Percentiles rank a stretch among this genome's conserved stretches.
phyloP scores from a whole-genome alignment of 2,113 vertebrate species.

The Caretta caretta region DNA sequence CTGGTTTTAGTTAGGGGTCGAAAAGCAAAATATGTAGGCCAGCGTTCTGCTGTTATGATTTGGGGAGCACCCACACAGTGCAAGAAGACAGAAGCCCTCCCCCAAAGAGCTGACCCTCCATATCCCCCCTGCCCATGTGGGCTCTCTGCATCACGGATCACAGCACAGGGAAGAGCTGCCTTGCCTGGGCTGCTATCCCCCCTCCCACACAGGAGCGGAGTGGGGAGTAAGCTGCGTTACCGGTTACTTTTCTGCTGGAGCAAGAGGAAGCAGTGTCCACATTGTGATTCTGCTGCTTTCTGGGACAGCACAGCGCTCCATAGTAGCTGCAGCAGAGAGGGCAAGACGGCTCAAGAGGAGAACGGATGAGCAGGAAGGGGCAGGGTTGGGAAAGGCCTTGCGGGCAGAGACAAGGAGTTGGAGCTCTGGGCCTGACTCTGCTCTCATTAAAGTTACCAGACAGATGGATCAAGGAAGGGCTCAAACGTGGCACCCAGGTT shows the following conservation, averaged over 20 bases:
- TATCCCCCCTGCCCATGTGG: background rate
- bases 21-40: too few relatives aligned
- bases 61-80: too few relatives aligned
- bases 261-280: background rate
- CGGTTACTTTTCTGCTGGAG: background rate
- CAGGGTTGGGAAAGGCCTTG: background rate
- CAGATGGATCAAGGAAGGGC: background rate
- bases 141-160: background rate
- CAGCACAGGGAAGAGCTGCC: background rate
- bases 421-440: background rate
- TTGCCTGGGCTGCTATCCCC: background rate
- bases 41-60: too few relatives aligned
- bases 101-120: too few relatives aligned
- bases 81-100: too few relatives aligned
- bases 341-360: background rate
- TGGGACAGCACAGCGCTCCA: too few relatives aligned
- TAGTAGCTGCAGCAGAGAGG: background rate
- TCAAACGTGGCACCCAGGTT: background rate
- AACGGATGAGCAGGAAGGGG: background rate
- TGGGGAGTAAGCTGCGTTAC: too few relatives aligned
- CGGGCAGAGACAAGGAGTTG: background rate
- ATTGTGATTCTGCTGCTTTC: background rate
- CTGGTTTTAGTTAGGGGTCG: too few relatives aligned
- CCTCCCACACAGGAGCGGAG: background rate
- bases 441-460: background rate